Conservation (phyloP, 2,113 vertebrate genomes). For the Aptenodytes forsteri region DNA sequence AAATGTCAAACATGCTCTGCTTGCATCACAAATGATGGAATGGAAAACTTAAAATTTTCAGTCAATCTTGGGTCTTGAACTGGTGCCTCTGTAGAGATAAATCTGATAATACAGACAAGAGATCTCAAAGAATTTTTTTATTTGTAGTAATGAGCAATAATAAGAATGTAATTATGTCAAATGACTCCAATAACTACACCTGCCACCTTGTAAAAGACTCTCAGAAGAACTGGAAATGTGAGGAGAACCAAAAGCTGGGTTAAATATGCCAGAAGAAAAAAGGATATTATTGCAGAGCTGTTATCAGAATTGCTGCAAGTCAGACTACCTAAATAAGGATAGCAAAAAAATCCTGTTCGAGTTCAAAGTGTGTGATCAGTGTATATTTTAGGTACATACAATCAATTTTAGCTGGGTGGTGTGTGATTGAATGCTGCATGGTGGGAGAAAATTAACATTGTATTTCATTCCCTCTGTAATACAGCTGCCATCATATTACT, state of each 20-base stretch:
- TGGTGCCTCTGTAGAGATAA: neutral
- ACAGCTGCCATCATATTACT: neutral
- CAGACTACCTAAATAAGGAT: neutral
- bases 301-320: neutral
- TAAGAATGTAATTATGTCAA: neutral
- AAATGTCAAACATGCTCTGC: neutral
- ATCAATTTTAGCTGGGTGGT: neutral
- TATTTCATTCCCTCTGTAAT: neutral
- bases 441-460: neutral
- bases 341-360: neutral
- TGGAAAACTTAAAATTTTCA: neutral
- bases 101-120: neutral
- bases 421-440: neutral
- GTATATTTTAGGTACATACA: neutral
- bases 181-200: neutral
- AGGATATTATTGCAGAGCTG: neutral
- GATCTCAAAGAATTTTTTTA: neutral
- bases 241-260: neutral
- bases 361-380: neutral
- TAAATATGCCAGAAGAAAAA: neutral
- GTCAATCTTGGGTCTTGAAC: neutral
- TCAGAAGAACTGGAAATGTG: neutral
- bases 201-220: neutral
- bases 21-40: neutral
- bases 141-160: neutral